Evolutionary conservation across 2,113 vertebrate genomes (phyloP).

Genomic region (Odobenus rosmarus): DNA sequence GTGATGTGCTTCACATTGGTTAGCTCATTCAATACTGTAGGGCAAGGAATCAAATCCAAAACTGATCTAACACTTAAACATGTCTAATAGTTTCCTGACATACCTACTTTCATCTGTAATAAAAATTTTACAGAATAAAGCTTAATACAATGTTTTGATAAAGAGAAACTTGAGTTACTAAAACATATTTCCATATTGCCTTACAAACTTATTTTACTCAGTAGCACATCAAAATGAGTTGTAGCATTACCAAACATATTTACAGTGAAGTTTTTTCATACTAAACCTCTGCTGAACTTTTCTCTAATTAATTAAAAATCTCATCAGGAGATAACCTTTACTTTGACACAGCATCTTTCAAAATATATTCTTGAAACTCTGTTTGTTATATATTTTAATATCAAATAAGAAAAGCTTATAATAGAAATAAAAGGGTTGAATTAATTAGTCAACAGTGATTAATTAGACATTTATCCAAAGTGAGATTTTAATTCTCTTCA

Average conservation of each 20-base stretch:
- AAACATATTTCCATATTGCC: background rate
- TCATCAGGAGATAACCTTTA: constrained; percentile 46
- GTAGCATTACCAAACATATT: background rate
- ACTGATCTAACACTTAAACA: background rate
- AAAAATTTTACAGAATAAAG: background rate
- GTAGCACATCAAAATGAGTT: background rate
- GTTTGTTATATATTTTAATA: constrained; percentile 24
- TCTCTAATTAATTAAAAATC: constrained; percentile 76
- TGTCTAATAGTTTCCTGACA: background rate
- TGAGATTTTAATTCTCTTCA: constrained; percentile 47
- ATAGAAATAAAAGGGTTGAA: constrained; percentile 65
- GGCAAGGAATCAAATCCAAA: background rate
- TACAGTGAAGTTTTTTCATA: background rate
- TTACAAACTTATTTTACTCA: constrained; percentile 7
- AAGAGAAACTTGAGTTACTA: background rate
- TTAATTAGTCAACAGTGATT: constrained; percentile 75
- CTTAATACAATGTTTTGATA: constrained; percentile 1
- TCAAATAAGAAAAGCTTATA: constrained; percentile 39
- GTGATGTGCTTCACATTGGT: background rate
- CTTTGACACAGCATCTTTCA: constrained; percentile 41
- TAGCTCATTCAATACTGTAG: background rate
- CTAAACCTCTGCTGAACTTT: constrained; percentile 44
- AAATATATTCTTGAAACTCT: background rate
- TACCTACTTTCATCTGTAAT: background rate
- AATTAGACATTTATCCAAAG: constrained; percentile 65